Evolutionary conservation across 2,888 invertebrate genomes (phyloP).

Genomic region (Chalcis sispes): DNA sequence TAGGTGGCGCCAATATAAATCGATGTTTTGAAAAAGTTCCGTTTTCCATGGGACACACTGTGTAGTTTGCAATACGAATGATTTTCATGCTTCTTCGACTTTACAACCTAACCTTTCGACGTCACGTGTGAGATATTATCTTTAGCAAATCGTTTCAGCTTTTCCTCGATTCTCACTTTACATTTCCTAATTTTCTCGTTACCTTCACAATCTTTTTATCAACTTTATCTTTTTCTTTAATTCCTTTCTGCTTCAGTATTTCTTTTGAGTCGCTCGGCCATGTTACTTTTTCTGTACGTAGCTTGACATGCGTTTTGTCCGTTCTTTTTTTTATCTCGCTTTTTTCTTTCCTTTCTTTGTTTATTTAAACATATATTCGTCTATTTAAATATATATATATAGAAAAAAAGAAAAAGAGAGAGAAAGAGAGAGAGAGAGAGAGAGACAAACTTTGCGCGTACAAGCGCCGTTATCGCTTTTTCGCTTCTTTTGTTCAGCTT

Average conservation of each 20-base stretch:
- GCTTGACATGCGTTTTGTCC: neutral
- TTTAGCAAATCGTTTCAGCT: neutral
- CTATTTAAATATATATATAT: slow-evolving; percentile 14
- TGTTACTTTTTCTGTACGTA: neutral
- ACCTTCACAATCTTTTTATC: neutral
- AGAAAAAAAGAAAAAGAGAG: neutral
- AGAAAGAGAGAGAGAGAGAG: too few species aligned
- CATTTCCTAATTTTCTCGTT: slow-evolving; percentile 35
- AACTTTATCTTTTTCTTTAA: neutral
- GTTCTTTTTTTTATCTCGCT: neutral
- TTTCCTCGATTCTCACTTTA: slow-evolving; percentile 20
- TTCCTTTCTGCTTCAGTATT: neutral
- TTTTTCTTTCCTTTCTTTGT: neutral
- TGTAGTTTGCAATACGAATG: too few species aligned
- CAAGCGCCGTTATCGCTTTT: slow-evolving; percentile 34
- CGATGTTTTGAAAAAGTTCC: too few species aligned
- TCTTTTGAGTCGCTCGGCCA: slow-evolving; percentile 31
- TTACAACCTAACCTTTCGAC: neutral
- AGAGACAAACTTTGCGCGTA: too few species aligned
- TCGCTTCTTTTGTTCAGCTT: slow-evolving; percentile 19
- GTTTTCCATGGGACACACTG: too few species aligned
- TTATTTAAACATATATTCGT: too few species aligned
- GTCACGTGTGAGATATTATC: slow-evolving; percentile 33
- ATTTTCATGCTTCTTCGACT: too few species aligned
- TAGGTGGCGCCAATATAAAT: too few species aligned